These are phyloP conservation scores for Spilogale gracilis DNA, from an alignment of 2,113 vertebrate genomes.

Conservation along the genomic window DNA sequence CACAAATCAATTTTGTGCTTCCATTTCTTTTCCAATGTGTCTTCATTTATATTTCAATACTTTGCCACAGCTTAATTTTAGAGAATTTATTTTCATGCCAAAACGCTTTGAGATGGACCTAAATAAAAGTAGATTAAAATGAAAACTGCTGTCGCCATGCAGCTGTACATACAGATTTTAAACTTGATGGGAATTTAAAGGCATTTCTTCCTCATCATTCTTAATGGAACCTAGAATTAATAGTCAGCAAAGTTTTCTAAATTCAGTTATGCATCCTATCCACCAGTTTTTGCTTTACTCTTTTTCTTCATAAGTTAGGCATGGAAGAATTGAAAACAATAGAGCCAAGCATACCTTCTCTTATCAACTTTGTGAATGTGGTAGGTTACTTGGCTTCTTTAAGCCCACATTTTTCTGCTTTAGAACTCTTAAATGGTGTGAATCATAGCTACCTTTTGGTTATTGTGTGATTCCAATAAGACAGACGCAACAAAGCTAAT, in stretches of 20 bases:
- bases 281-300: not conserved
- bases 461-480: not conserved
- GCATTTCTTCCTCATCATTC: slow-evolving; percentile 32
- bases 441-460: not conserved
- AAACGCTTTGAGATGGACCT: slow-evolving; percentile 58
- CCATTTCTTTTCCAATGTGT: slow-evolving; percentile 55
- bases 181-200: slow-evolving; percentile 67
- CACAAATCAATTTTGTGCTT: slow-evolving; percentile 69
- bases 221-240: not conserved
- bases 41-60: slow-evolving; percentile 75
- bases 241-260: not conserved
- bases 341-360: not conserved
- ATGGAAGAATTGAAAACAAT: not conserved
- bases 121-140: slow-evolving; percentile 77
- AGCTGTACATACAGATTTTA: slow-evolving; percentile 71
- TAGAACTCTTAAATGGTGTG: not conserved
- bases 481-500: not conserved
- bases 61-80: slow-evolving; percentile 66
- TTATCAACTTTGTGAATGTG: not conserved
- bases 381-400: not conserved
- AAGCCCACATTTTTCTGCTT: not conserved
- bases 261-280: not conserved
- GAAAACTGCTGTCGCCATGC: slow-evolving; percentile 24
- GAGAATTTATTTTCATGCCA: slow-evolving; percentile 71
- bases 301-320: not conserved